A percentile compares a stretch with the other conserved stretches of the same genome.
Evolutionary conservation across 2,888 invertebrate species (phyloP).

Genomic region (Acrobeloides nanus): DNA sequence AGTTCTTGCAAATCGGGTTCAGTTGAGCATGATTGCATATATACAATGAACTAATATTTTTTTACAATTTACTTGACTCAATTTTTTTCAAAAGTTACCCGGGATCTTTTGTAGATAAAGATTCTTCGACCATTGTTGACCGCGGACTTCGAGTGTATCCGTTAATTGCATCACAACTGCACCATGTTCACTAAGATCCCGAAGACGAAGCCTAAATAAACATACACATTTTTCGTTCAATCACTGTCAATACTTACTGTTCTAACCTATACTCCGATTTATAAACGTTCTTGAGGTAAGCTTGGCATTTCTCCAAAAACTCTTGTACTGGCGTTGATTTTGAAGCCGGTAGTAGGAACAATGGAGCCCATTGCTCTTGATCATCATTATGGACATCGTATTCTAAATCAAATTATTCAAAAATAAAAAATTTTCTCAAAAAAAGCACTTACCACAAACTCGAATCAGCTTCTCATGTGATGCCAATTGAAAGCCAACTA

Average conservation of each 20-base stretch:
- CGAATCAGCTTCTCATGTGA: too few relatives aligned
- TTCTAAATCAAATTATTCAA: background rate
- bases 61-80: too few relatives aligned
- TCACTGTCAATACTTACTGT: conserved; percentile 14
- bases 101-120: conserved; percentile 29
- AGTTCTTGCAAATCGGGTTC: too few relatives aligned
- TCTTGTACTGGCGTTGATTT: conserved; percentile 22
- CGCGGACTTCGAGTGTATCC: conserved; percentile 2
- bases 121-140: conserved; percentile 14
- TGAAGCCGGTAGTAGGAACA: conserved; percentile 33
- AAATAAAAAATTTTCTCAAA: background rate
- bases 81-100: conserved; percentile 11
- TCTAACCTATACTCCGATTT: conserved; percentile 21
- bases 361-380: conserved; percentile 20
- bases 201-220: conserved; percentile 28
- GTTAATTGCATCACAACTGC: conserved; percentile 10
- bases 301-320: conserved; percentile 28
- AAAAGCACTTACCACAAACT: too few relatives aligned
- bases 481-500: too few relatives aligned
- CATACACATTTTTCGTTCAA: background rate
- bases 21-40: too few relatives aligned
- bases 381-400: background rate
- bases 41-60: too few relatives aligned
- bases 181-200: conserved; percentile 17
- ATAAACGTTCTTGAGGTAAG: conserved; percentile 30